These are phyloP conservation scores for Gerris buenoi DNA, from an alignment of 1,140 invertebrate species.

Conservation along the genomic window DNA sequence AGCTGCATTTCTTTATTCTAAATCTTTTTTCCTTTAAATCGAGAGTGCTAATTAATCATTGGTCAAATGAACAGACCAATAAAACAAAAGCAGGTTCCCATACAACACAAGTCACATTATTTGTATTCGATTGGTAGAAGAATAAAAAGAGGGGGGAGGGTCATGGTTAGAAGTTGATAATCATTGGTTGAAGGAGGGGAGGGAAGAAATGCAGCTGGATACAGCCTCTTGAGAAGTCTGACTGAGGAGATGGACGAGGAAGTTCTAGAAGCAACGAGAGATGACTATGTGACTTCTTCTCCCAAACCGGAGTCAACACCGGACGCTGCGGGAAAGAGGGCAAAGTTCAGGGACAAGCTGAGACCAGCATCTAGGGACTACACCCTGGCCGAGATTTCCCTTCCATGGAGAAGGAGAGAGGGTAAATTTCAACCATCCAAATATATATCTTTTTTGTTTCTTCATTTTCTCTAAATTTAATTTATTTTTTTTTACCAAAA, in stretches of 20 bases:
- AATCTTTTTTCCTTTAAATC: no score
- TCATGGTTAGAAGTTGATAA: not conserved
- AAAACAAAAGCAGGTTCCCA: no score
- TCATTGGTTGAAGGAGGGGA: not conserved
- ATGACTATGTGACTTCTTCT: not conserved
- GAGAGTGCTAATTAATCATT: no score
- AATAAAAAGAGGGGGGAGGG: not conserved
- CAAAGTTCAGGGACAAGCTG: not conserved
- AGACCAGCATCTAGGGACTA: constrained; percentile 1
- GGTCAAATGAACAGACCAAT: no score
- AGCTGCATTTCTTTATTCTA: no score
- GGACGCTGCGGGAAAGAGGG: not conserved
- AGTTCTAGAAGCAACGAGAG: not conserved
- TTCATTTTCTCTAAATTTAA: no score
- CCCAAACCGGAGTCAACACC: not conserved
- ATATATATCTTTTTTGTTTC: no score
- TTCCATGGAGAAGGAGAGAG: constrained; percentile 53
- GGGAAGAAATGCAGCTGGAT: not conserved
- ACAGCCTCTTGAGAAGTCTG: not conserved
- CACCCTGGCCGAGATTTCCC: constrained; percentile 51
- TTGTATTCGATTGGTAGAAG: no score
- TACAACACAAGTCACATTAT: no score
- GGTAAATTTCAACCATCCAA: no score
- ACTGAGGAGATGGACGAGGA: constrained; percentile 6
- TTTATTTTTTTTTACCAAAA: no score